Conservation (phyloP, 2,888 invertebrate genomes). For the Chymomyza amoena region DNA sequence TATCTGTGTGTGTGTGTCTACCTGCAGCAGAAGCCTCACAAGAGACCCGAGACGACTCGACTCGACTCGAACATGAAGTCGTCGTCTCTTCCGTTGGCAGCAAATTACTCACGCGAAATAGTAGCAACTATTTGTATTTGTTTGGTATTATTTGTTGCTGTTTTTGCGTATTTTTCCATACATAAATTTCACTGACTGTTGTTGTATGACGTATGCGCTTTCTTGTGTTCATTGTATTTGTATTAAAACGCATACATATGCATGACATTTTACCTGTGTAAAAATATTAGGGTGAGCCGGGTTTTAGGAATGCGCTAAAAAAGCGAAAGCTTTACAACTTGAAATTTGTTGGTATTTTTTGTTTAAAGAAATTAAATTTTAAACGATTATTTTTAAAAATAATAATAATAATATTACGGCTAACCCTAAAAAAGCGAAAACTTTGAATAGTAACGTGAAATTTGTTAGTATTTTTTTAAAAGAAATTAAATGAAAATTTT, state of each 20-base stretch:
- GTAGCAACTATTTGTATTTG: slow-evolving; percentile 39
- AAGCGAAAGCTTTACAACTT: not conserved
- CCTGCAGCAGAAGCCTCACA: slow-evolving; percentile 71
- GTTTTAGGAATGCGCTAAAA: not conserved
- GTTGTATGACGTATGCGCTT: slow-evolving; percentile 66
- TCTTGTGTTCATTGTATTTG: slow-evolving; percentile 41
- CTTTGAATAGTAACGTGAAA: too few species aligned
- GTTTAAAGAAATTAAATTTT: not conserved
- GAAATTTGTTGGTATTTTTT: not conserved
- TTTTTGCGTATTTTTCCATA: slow-evolving; percentile 50
- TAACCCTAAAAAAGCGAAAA: too few species aligned
- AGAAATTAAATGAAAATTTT: too few species aligned
- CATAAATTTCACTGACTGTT: slow-evolving; percentile 10
- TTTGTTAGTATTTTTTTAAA: too few species aligned
- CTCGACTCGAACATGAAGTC: not conserved
- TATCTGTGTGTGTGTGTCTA: slow-evolving; percentile 37
- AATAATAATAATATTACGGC: too few species aligned
- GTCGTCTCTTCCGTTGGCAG: slow-evolving; percentile 27
- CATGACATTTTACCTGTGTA: slow-evolving; percentile 20
- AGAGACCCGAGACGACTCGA: slow-evolving; percentile 49
- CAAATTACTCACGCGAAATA: slow-evolving; percentile 74
- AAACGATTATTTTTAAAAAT: too few species aligned
- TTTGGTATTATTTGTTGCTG: slow-evolving; percentile 19
- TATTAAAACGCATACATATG: slow-evolving; percentile 17
- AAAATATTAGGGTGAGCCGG: not conserved